A percentile compares a stretch with the other conserved stretches of the same genome.
phyloP scores from a whole-genome alignment of 2,797 vertebrate species.

The Lacerta bilineata region DNA sequence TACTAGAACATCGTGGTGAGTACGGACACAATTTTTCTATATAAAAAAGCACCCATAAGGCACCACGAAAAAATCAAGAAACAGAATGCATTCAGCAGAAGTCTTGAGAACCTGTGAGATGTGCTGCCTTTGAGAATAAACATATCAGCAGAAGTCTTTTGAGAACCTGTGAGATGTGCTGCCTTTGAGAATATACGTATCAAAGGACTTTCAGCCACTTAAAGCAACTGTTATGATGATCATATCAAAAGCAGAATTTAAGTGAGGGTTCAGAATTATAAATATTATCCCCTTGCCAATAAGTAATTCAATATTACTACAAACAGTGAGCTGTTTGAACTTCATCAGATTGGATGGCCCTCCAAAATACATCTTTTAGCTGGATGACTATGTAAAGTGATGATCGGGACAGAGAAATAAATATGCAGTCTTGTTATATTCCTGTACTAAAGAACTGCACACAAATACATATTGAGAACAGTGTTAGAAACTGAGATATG shows the following conservation, averaged over 20 bases:
- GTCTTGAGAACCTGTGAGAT: no score
- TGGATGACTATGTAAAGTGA: background rate
- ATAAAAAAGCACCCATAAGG: background rate
- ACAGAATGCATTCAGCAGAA: background rate
- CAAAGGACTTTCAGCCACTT: slow-evolving; percentile 9
- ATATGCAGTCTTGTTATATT: background rate
- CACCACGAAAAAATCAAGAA: background rate
- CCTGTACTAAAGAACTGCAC: no score
- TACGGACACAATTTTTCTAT: no score
- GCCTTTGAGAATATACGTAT: background rate
- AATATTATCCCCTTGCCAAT: background rate
- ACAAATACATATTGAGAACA: background rate
- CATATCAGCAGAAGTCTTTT: background rate
- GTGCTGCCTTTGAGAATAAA: no score
- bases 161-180: background rate
- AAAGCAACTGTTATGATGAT: slow-evolving; percentile 4
- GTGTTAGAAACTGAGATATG: background rate
- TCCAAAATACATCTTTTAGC: background rate
- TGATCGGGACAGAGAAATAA: background rate
- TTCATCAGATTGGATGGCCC: background rate
- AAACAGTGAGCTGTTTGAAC: background rate
- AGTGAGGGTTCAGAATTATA: background rate
- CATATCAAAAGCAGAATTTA: background rate
- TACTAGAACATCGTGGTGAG: no score
- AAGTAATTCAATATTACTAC: slow-evolving; percentile 6